Base-by-base conservation (phyloP, 2,113 vertebrate species). In the Himantopus leucocephalus region DNA sequence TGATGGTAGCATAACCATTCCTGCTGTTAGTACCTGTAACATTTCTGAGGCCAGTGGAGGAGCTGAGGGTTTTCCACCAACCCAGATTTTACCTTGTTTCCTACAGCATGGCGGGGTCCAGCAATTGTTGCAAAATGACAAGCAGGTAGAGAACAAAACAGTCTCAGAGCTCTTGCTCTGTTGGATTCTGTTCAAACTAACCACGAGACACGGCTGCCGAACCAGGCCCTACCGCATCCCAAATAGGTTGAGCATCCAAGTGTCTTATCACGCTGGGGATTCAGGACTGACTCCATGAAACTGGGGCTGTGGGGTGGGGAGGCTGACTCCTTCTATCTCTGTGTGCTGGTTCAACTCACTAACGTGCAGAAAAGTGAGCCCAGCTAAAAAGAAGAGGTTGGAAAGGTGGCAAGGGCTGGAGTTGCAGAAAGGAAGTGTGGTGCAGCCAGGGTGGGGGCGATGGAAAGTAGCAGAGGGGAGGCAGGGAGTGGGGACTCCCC, bases 221-320 rank as follows among this genome's bases (percentile, higher is more conserved):
- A 62, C 24, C 60, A 67, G 43, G 55, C 14, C 21, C 30, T 58
- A 43, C 35, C 39, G 6, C 50, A 85, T 10, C 11, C 21, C 35
- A 47, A 59, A 72, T 3, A 60, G 14, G 13, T 43, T 62, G 27
- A 59, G 48, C 30, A 85, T 22, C 18, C 66, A 41, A 5, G 1
- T 29, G 5, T 53, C 14, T 66, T 18, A 71, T n/a, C 9, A 12
- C 9, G 48, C 14, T 52, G 27, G 35, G 21, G 3, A 32, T 0
- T 27, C 22, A 8, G 30, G 47, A n/a, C 29, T 23, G 68, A 34
- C 47, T 39, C 53, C 26, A 19, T 27, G n/a, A 75, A 66, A 63
- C 0, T 1, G 1, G 11, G 14, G 3, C 8, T 3, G 50, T n/a
- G 37, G 2, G 3, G 17, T 12, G 7, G 45, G 10, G 10, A 74